phyloP scores from a whole-genome alignment of 2,888 invertebrate genomes.

The Bembecia ichneumoniformis region DNA sequence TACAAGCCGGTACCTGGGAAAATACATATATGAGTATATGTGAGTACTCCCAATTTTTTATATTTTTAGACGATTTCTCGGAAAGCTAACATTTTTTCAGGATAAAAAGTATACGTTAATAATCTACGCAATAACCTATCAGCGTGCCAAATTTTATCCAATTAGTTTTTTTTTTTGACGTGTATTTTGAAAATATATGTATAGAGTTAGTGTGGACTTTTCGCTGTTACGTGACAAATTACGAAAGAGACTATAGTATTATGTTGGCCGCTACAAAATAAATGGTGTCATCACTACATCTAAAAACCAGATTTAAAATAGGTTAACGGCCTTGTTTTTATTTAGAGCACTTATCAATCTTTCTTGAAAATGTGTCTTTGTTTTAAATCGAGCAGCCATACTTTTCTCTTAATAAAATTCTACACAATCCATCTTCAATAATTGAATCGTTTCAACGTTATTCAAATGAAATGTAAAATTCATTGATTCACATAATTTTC shows the following conservation, averaged over 20 bases:
- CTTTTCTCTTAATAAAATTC: neutral
- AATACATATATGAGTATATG: too few species aligned
- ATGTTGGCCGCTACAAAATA: neutral
- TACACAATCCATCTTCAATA: neutral
- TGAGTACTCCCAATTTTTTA: too few species aligned
- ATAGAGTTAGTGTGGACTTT: too few species aligned
- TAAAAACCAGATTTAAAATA: constrained; percentile 59
- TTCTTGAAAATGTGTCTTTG: constrained; percentile 6
- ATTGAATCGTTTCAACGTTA: neutral
- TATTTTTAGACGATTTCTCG: too few species aligned
- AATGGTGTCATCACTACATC: constrained; percentile 45
- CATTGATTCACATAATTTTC: neutral
- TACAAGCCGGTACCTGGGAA: too few species aligned
- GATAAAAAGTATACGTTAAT: too few species aligned
- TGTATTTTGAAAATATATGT: too few species aligned
- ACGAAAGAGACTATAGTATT: neutral
- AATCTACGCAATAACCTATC: too few species aligned
- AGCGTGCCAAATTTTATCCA: too few species aligned
- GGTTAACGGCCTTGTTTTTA: constrained; percentile 52
- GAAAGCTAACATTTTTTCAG: too few species aligned
- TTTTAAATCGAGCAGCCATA: too few species aligned
- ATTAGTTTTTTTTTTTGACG: too few species aligned
- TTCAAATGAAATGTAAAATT: neutral
- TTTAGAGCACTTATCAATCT: constrained; percentile 39
- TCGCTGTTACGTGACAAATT: neutral